Conservation (phyloP, 2,113 vertebrate genomes). For the Hemichromis elongatus region DNA sequence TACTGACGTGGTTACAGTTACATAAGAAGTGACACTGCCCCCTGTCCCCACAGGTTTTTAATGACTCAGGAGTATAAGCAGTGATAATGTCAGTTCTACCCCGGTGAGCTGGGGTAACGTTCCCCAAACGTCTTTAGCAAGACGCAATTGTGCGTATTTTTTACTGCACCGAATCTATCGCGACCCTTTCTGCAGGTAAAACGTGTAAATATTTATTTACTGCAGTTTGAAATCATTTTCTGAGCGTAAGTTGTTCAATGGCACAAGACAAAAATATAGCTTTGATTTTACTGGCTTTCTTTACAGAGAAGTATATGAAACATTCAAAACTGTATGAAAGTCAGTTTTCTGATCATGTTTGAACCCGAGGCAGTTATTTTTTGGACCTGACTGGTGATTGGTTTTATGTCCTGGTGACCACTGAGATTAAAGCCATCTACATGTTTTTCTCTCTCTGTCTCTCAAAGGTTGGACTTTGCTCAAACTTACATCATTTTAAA, state of each 20-base stretch:
- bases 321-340: not conserved
- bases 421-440: not conserved
- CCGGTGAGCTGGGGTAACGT: not conserved
- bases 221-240: not conserved
- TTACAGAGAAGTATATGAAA: not conserved
- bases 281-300: not conserved
- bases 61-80: not conserved
- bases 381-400: not conserved
- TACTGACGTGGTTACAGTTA: constrained; percentile 20
- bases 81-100: not conserved
- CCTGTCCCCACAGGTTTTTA: not conserved
- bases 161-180: not conserved
- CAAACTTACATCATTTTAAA: not conserved
- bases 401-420: not conserved
- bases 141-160: not conserved
- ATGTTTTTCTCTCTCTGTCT: not conserved
- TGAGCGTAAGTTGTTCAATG: not conserved
- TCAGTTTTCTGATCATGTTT: accelerated
- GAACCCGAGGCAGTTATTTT: not conserved
- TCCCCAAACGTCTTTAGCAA: not conserved
- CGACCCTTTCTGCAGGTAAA: not conserved
- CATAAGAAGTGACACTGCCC: constrained; percentile 9
- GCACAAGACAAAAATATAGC: not conserved
- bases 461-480: not conserved
- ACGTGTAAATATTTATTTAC: accelerated